phyloP scores from a whole-genome alignment of 2,888 invertebrate species.

The Argyresthia albistria region DNA sequence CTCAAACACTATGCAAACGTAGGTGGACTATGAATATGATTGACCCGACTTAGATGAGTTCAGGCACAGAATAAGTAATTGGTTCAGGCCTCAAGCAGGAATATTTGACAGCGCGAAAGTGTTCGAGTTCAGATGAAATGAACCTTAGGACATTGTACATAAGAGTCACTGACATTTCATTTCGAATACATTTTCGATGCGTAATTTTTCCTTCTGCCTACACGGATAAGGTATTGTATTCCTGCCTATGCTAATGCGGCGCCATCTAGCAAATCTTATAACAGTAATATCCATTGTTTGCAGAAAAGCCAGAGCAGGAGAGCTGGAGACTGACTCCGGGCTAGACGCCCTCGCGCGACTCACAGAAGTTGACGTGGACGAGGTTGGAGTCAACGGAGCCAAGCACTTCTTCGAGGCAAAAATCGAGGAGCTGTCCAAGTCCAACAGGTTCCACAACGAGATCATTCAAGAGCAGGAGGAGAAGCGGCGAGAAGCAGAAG shows the following conservation, averaged over 20 bases:
- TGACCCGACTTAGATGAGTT: no score
- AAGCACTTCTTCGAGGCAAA: conserved; percentile 97
- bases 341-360: conserved; percentile 88
- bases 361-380: conserved; percentile 93
- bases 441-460: conserved; percentile 93
- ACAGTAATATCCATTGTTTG: conserved; percentile 8
- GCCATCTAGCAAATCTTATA: not conserved
- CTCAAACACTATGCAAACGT: no score
- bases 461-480: conserved; percentile 94
- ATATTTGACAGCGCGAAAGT: no score
- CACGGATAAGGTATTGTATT: not conserved
- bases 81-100: no score
- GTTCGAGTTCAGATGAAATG: no score
- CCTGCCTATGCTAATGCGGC: not conserved
- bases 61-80: no score
- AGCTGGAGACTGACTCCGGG: conserved; percentile 89
- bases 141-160: no score
- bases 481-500: conserved; percentile 86
- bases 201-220: no score
- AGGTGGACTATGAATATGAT: no score
- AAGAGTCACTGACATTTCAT: no score
- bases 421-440: conserved; percentile 87
- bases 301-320: conserved; percentile 93
- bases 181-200: no score
- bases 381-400: conserved; percentile 95